Conservation (phyloP, 2,888 invertebrate species). For the Pyrrhosoma nymphula region DNA sequence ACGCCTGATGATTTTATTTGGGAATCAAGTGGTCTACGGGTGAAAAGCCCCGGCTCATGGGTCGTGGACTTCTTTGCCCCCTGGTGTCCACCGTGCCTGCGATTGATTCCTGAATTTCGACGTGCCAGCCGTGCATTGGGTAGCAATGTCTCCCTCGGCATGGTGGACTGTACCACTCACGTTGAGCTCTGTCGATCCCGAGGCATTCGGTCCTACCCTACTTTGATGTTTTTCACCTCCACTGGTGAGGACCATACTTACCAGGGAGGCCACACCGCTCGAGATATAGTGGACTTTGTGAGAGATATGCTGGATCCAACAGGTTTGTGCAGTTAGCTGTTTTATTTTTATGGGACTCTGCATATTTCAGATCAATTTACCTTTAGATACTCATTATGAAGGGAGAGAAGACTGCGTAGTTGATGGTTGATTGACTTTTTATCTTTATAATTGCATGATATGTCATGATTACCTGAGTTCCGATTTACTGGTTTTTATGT, state of each 20-base stretch:
- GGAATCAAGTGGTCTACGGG: constrained; percentile 45
- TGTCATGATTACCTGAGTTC: too few species aligned
- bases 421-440: too few species aligned
- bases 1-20: constrained; percentile 82
- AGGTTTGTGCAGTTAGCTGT: constrained; percentile 75
- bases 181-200: constrained; percentile 81
- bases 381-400: too few species aligned
- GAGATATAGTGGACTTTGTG: constrained; percentile 84
- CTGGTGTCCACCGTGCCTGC: constrained; percentile 89
- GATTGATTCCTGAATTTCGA: constrained; percentile 84
- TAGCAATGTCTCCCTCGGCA: constrained; percentile 81
- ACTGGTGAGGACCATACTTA: constrained; percentile 80
- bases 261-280: constrained; percentile 82
- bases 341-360: background rate
- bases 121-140: constrained; percentile 80
- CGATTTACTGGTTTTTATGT: too few species aligned
- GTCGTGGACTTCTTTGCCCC: constrained; percentile 89
- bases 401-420: too few species aligned
- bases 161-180: constrained; percentile 85
- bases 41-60: constrained; percentile 77
- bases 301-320: constrained; percentile 80
- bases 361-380: background rate
- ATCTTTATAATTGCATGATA: too few species aligned
- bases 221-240: constrained; percentile 84
- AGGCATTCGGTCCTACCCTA: constrained; percentile 85